Base-by-base conservation (phyloP, 2,888 invertebrate species). In the Agrotis exclamationis region DNA sequence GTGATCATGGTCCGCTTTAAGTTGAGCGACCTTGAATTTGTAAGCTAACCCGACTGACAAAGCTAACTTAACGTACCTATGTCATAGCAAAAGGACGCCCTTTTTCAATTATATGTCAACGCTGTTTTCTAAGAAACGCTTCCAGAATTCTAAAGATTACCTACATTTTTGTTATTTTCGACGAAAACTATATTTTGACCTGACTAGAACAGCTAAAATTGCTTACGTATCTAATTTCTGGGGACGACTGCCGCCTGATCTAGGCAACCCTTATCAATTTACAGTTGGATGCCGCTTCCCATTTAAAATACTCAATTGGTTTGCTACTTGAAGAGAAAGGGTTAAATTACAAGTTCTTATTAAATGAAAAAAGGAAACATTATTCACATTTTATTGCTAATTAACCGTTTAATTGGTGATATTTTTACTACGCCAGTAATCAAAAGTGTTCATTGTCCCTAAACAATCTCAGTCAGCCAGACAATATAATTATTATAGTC, bases 231-330 rank as follows among this genome's bases (percentile, higher is more conserved):
- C 74, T 70, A 76, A 75, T 75, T 70, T 75, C 74, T 75, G 77
- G 58, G 14, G 16, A 54, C 20, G 74, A 75, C 74, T 76, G 51
- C 45, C 68, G 72, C 60, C 51, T 67, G 63, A 63, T 68, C 64
- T 70, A 44, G 62, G n/a, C 44, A 57, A 70, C 75, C 74, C 76
- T 79, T 72, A 64, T 77, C 76, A 79, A 75, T 70, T 66, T 71
- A 74, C 66, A 75, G 70, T 63, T 59, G 48, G 47, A 48, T 76
- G 76, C 69, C 28, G 9, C 54, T 44, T 9, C 39, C 76, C 24
- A 74, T 62, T 74, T 62, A n/a, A 76, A 76, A 45, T 57, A 28
- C 24, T 57, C 20, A 5, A 47, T 47, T 62, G 16, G 39, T 47
- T 6, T 20, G 51, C 13, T 22, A 6, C 16, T 18, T 14, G 0